Evolutionary conservation across 1,140 invertebrate genomes (phyloP).

Genomic region (Drosophila rhopaloa): DNA sequence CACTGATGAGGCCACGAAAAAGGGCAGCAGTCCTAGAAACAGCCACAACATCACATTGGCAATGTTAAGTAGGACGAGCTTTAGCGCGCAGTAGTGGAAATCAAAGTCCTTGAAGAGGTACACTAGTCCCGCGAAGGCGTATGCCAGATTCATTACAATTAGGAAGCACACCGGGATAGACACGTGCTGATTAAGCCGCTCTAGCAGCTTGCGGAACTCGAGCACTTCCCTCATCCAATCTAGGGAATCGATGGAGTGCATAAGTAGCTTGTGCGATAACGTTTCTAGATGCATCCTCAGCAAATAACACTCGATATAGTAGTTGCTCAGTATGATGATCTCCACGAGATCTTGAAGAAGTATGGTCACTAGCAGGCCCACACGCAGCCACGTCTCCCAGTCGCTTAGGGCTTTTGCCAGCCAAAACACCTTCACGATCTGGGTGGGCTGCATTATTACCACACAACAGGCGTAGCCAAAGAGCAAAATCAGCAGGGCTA

Average conservation of each 20-base stretch:
- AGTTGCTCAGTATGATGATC: conserved; percentile 91
- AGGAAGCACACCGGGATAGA: conserved; percentile 90
- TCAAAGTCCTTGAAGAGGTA: conserved; percentile 87
- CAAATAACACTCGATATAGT: conserved; percentile 92
- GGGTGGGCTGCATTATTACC: conserved; percentile 87
- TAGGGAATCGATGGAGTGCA: conserved; percentile 88
- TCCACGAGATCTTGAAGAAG: conserved; percentile 91
- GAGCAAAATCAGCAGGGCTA: conserved; percentile 88
- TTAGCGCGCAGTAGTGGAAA: conserved; percentile 85
- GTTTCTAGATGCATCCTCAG: conserved; percentile 89
- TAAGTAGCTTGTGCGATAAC: conserved; percentile 89
- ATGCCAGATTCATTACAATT: conserved; percentile 90
- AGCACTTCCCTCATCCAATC: conserved; percentile 92
- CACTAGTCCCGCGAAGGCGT: conserved; percentile 88
- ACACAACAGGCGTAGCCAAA: conserved; percentile 87
- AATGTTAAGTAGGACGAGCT: conserved; percentile 87
- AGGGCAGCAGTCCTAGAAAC: conserved; percentile 88
- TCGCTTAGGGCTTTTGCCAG: conserved; percentile 72
- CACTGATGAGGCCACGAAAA: conserved; percentile 90
- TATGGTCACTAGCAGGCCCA: conserved; percentile 87
- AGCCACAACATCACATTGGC: conserved; percentile 89
- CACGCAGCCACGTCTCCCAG: conserved; percentile 86
- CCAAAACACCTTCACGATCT: conserved; percentile 84
- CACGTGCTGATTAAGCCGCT: conserved; percentile 90
- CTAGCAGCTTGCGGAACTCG: conserved; percentile 90